Evolutionary conservation across 2,888 invertebrate genomes (phyloP).

Genomic region (Xanthia togata): DNA sequence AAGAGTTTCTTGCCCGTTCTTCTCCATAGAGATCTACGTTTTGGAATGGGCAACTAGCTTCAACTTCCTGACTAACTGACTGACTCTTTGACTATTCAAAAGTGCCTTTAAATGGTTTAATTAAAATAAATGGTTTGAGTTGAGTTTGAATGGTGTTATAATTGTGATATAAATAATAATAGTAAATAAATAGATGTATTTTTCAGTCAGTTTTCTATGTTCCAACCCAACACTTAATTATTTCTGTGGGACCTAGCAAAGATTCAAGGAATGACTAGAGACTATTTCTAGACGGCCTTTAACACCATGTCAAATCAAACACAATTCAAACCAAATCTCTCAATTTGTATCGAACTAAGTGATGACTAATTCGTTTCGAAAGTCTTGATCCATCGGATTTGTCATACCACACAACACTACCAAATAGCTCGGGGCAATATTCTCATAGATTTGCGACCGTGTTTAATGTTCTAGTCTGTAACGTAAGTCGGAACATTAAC

Average conservation of each 20-base stretch:
- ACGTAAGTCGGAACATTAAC: slow-evolving; percentile 70
- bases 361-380: slow-evolving; percentile 32
- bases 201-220: neutral
- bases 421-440: slow-evolving; percentile 63
- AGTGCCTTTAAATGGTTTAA: no score
- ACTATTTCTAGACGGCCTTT: slow-evolving; percentile 11
- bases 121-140: no score
- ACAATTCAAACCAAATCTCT: neutral
- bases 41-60: no score
- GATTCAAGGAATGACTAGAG: slow-evolving; percentile 8
- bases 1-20: no score
- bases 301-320: slow-evolving; percentile 32
- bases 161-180: no score
- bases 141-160: no score
- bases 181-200: no score
- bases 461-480: slow-evolving; percentile 45
- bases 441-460: slow-evolving; percentile 60
- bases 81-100: no score
- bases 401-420: slow-evolving; percentile 47
- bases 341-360: slow-evolving; percentile 16
- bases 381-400: slow-evolving; percentile 44
- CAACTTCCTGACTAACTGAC: no score
- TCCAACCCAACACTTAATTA: neutral
- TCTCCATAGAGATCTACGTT: no score
- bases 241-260: slow-evolving; percentile 17